These are phyloP conservation scores for Syngnathus floridae DNA, from an alignment of 2,113 vertebrate genomes.

Conservation along the genomic window DNA sequence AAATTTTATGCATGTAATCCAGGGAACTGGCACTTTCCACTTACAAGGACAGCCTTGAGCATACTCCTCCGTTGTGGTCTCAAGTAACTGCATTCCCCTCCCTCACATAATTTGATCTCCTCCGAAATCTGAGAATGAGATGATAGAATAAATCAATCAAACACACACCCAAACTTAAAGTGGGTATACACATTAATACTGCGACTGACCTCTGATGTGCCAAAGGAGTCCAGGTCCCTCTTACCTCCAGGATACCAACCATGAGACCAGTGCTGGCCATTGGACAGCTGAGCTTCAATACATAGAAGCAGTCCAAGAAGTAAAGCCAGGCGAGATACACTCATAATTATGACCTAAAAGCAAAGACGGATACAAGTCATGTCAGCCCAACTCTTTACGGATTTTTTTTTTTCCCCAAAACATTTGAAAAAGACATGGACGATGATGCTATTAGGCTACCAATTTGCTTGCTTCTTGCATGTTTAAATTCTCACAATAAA, in stretches of 20 bases:
- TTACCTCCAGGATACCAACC: slow-evolving; percentile 86
- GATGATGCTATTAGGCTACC: neutral
- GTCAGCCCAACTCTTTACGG: neutral
- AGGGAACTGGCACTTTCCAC: slow-evolving; percentile 12
- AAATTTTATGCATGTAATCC: neutral
- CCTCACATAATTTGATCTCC: slow-evolving; percentile 72
- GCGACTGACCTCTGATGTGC: slow-evolving; percentile 63
- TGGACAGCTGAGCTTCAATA: slow-evolving; percentile 57
- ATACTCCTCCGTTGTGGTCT: slow-evolving; percentile 67
- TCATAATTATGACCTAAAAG: slow-evolving; percentile 47
- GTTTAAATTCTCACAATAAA: neutral
- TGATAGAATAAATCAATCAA: neutral
- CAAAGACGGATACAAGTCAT: neutral
- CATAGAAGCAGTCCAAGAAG: slow-evolving; percentile 71
- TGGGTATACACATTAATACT: neutral
- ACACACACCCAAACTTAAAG: neutral
- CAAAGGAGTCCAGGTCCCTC: slow-evolving; percentile 63
- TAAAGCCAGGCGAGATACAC: slow-evolving; percentile 64
- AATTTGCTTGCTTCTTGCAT: neutral
- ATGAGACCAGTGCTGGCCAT: slow-evolving; percentile 83
- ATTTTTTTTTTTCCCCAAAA: neutral
- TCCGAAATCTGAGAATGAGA: slow-evolving; percentile 60
- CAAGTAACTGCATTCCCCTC: slow-evolving; percentile 70
- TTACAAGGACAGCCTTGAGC: slow-evolving; percentile 72
- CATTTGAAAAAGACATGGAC: neutral